Conservation (phyloP, 2,797 vertebrate species). For the Microhierax caerulescens region DNA sequence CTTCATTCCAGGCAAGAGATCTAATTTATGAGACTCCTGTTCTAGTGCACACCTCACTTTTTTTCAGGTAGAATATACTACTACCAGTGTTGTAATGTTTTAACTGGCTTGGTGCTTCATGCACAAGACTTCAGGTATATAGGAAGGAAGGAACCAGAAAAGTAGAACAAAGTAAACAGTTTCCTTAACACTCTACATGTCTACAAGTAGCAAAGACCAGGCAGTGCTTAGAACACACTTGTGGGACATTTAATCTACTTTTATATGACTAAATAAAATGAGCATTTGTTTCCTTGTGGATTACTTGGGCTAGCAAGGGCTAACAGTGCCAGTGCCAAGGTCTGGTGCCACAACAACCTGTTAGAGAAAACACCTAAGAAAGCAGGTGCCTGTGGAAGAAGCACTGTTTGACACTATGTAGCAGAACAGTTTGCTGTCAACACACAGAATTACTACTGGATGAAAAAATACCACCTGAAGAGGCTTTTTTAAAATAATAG, state of each 20-base stretch:
- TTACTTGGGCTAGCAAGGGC: not conserved
- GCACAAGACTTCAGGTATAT: not conserved
- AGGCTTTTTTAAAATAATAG: not conserved
- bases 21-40: not conserved
- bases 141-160: conserved; percentile 1
- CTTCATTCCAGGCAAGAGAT: not conserved
- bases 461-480: not conserved
- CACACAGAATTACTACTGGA: not conserved
- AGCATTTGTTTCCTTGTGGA: not conserved
- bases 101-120: not conserved
- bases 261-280: not conserved
- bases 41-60: not conserved
- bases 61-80: not conserved
- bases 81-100: not conserved
- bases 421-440: not conserved
- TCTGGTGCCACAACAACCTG: not conserved
- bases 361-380: not conserved
- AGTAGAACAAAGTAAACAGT: not conserved
- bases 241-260: not conserved
- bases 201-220: not conserved
- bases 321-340: not conserved
- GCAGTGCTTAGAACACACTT: not conserved
- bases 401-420: fast-evolving
- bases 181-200: not conserved
- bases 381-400: not conserved